Evolutionary conservation across 1,140 invertebrate genomes (phyloP).

Genomic region (Musca domestica): DNA sequence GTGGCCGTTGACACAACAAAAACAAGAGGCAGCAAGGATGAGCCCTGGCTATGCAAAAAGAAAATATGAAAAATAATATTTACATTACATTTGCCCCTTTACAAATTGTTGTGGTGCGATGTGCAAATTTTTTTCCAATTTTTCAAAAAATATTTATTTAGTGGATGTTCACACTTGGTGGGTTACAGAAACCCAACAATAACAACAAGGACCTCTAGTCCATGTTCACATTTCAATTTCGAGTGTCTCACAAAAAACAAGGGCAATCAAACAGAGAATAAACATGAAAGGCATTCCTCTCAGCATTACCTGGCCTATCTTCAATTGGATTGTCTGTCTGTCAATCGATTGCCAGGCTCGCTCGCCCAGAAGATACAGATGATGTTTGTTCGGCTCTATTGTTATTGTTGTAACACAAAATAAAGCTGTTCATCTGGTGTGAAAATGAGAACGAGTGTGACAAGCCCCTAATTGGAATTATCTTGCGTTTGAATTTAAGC

Average conservation of each 20-base stretch:
- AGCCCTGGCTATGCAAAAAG: too few relatives aligned
- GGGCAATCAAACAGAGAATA: not conserved
- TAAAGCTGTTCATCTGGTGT: not conserved
- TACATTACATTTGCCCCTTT: too few relatives aligned
- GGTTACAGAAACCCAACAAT: too few relatives aligned
- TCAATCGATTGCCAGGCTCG: not conserved
- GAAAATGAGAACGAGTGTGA: not conserved
- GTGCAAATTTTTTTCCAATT: not conserved
- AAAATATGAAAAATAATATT: too few relatives aligned
- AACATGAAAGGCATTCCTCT: too few relatives aligned
- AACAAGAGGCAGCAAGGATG: too few relatives aligned
- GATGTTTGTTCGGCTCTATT: conserved; percentile 12
- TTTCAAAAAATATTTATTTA: not conserved
- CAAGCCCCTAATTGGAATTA: conserved; percentile 51
- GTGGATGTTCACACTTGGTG: not conserved
- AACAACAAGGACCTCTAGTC: too few relatives aligned
- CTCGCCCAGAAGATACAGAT: not conserved
- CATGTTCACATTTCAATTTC: too few relatives aligned
- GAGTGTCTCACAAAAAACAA: conserved; percentile 15
- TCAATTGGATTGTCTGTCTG: conserved; percentile 21
- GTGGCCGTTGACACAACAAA: too few relatives aligned
- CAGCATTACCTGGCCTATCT: not conserved
- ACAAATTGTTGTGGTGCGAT: too few relatives aligned
- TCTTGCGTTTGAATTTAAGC: conserved; percentile 51
- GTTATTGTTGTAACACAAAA: conserved; percentile 5